These are phyloP conservation scores for Microhierax caerulescens DNA, from an alignment of 2,797 vertebrate genomes.

Conservation along the genomic window DNA sequence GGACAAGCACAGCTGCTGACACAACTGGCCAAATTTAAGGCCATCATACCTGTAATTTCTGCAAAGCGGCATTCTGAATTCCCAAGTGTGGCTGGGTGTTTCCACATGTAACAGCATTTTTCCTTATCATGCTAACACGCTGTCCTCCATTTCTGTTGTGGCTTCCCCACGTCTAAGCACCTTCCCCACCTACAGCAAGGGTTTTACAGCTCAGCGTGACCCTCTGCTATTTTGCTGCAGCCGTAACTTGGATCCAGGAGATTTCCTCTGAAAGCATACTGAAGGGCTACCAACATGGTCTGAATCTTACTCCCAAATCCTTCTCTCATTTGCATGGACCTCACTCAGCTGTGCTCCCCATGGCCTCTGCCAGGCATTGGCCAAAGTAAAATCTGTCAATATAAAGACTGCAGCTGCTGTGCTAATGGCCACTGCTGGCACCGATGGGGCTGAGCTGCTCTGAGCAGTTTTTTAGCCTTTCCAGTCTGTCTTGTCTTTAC, in stretches of 20 bases:
- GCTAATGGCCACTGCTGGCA: not conserved
- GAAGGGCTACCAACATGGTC: fast-evolving
- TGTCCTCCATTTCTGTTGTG: not conserved
- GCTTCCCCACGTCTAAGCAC: not conserved
- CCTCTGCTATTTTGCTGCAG: not conserved
- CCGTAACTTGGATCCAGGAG: not conserved
- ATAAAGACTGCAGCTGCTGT: not conserved
- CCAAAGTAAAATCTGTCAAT: not conserved
- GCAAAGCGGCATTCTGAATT: not conserved
- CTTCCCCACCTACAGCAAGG: not conserved
- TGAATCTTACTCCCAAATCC: not conserved
- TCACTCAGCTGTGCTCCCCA: not conserved
- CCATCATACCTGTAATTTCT: not conserved
- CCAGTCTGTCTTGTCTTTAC: not conserved
- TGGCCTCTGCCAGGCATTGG: not conserved
- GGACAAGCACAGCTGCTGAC: not conserved
- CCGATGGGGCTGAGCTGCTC: not conserved
- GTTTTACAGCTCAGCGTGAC: not conserved
- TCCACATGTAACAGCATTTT: not conserved
- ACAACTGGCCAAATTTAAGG: not conserved
- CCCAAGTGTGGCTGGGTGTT: not conserved
- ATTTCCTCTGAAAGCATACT: not conserved
- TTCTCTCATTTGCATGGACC: not conserved
- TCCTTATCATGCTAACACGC: not conserved
- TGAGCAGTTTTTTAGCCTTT: not conserved